A percentile compares a stretch with the other conserved stretches of the same genome.
These are phyloP conservation scores for Dolomedes plantarius DNA, from an alignment of 2,888 invertebrate genomes.

Conservation along the genomic window DNA sequence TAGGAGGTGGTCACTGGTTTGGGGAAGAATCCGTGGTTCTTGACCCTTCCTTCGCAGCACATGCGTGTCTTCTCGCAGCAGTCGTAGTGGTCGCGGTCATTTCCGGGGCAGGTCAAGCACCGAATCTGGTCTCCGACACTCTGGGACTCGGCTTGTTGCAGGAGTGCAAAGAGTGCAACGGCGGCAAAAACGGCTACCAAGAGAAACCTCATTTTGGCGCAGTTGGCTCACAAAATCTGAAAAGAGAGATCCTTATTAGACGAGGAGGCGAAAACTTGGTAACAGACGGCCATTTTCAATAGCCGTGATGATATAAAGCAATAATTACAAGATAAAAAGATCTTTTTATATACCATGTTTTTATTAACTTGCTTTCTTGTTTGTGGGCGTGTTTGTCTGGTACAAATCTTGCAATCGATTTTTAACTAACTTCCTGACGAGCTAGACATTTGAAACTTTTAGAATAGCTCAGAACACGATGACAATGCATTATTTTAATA, in stretches of 20 bases:
- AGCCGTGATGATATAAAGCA: no score
- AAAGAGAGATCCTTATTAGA: neutral
- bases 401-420: no score
- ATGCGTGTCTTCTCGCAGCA: slow-evolving; percentile 21
- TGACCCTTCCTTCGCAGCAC: slow-evolving; percentile 51
- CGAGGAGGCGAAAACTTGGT: neutral
- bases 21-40: slow-evolving; percentile 31
- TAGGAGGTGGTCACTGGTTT: slow-evolving; percentile 28
- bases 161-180: neutral
- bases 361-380: no score
- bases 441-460: no score
- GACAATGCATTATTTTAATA: no score
- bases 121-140: slow-evolving; percentile 11
- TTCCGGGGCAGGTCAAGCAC: slow-evolving; percentile 42
- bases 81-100: slow-evolving; percentile 33
- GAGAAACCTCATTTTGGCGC: slow-evolving; percentile 18
- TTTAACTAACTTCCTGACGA: no score
- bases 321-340: no score
- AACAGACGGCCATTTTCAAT: no score
- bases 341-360: no score
- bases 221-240: neutral
- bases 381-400: no score
- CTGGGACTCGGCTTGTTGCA: neutral
- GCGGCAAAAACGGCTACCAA: neutral
- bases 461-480: no score